These are phyloP conservation scores for Pyxicephalus adspersus DNA, from an alignment of 2,113 vertebrate species.

Conservation along the genomic window DNA sequence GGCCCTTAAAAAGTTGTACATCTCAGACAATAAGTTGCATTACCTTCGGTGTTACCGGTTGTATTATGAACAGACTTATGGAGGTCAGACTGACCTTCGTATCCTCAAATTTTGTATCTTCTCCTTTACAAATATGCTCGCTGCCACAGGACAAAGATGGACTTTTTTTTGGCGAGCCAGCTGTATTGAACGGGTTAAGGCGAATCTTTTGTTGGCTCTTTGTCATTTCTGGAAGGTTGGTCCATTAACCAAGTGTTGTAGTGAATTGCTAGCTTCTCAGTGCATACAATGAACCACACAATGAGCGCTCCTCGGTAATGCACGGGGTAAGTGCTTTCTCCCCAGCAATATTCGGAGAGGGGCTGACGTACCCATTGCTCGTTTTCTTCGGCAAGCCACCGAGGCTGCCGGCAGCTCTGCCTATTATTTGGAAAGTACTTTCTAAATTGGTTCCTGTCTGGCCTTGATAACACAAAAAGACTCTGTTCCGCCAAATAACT, in stretches of 20 bases:
- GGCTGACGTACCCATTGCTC: not conserved
- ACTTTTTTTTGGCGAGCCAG: too few species aligned
- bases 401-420: not conserved
- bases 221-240: not conserved
- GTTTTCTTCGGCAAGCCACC: not conserved
- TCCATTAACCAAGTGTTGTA: not conserved
- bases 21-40: too few species aligned
- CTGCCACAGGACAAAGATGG: too few species aligned
- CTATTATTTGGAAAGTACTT: conserved; percentile 10
- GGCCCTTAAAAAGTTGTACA: too few species aligned
- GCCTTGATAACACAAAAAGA: conserved; percentile 44
- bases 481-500: conserved; percentile 1
- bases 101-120: too few species aligned
- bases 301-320: not conserved
- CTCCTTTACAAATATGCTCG: too few species aligned
- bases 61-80: too few species aligned
- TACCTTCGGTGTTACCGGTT: too few species aligned
- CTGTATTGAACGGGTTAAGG: not conserved
- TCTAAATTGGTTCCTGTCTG: conserved; percentile 27
- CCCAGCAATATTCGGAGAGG: not conserved
- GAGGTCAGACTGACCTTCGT: too few species aligned
- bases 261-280: not conserved
- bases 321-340: not conserved
- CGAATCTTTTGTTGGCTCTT: not conserved
- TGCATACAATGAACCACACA: not conserved